Base-by-base conservation (phyloP, 2,888 invertebrate species). In the Cristatella mucedo region DNA sequence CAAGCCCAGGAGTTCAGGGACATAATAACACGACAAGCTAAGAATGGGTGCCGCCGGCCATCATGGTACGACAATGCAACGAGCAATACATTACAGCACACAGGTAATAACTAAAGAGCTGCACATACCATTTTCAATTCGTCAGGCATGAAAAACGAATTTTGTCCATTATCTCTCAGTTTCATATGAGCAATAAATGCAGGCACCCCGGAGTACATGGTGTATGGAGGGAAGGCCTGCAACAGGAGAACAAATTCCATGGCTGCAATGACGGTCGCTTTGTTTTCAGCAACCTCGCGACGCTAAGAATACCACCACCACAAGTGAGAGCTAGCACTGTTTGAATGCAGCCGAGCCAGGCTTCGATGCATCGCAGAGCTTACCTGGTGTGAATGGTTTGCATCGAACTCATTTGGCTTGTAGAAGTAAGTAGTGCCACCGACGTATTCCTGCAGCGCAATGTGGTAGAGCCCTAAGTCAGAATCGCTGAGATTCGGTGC, bases 341-440 rank as follows among this genome's bases (percentile, higher is more conserved):
- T 9, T 16, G 13, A 13, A 4, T 26, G 32, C 13, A 16, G 16
- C 22, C 20, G n/a, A 29, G 22, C 16, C 32, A 9, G 7, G 7
- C 7, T 11, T 9, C 7, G 9, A 13, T 13, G 7, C 7, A 7
- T 13, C 9, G 15, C 6, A 9, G 24, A 30, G 53, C 67, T 64
- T 49, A 73, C 71, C 33, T 71, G 49, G 11, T 57, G 55, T 39
- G 54, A 55, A 42, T 52, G 48, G 38, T 56, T 54, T 13, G 56
- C 54, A 13, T 50, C 49, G 38, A 55, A 55, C 33, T 66, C 61
- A 21, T 67, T 66, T 31, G 61, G 58, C 11, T 61, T 54, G 47
- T 85, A 91, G 68, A 87, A 91, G 66, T 89, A 91, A 36, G 89
- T 89, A 13, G 89, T 89, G 20, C 89, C 89, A 41, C 86, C 86